phyloP scores from a whole-genome alignment of 1,140 invertebrate species.

The Ooceraea biroi region DNA sequence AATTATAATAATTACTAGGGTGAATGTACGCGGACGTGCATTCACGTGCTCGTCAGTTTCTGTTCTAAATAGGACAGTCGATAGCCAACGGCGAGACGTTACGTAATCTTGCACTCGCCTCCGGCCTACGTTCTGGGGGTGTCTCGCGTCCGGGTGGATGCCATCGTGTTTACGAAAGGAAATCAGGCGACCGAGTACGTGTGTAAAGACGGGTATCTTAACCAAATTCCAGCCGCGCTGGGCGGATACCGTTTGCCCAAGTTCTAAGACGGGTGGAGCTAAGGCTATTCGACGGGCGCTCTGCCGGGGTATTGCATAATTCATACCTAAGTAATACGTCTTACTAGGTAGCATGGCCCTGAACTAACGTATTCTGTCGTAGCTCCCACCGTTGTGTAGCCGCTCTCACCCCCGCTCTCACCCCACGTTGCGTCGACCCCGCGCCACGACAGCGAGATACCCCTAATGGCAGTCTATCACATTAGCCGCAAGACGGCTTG shows the following conservation, averaged over 20 bases:
- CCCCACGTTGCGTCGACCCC: slow-evolving; percentile 65
- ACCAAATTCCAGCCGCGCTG: slow-evolving; percentile 67
- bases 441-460: slow-evolving; percentile 74
- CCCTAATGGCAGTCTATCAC: slow-evolving; percentile 81
- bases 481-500: slow-evolving; percentile 77
- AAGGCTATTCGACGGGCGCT: slow-evolving; percentile 73
- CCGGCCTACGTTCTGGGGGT: slow-evolving; percentile 40
- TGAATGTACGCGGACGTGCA: background rate
- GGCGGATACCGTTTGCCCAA: slow-evolving; percentile 70
- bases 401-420: slow-evolving; percentile 33
- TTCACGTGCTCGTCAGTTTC: slow-evolving; percentile 7
- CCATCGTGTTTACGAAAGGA: slow-evolving; percentile 72
- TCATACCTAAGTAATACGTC: slow-evolving; percentile 84
- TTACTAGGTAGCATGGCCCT: slow-evolving; percentile 76
- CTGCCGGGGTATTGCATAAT: slow-evolving; percentile 79
- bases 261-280: slow-evolving; percentile 69
- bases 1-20: background rate
- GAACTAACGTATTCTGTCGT: slow-evolving; percentile 73
- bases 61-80: slow-evolving; percentile 13
- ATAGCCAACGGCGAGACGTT: slow-evolving; percentile 35
- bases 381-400: slow-evolving; percentile 59
- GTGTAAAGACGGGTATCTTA: slow-evolving; percentile 72
- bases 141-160: slow-evolving; percentile 30
- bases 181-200: slow-evolving; percentile 65
- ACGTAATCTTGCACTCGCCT: slow-evolving; percentile 44